A percentile compares a stretch with the other conserved stretches of the same genome.
Conservation (phyloP, 30 jellyfish, hydroid and myxozoan species). For the Chironex yamaguchii region DNA sequence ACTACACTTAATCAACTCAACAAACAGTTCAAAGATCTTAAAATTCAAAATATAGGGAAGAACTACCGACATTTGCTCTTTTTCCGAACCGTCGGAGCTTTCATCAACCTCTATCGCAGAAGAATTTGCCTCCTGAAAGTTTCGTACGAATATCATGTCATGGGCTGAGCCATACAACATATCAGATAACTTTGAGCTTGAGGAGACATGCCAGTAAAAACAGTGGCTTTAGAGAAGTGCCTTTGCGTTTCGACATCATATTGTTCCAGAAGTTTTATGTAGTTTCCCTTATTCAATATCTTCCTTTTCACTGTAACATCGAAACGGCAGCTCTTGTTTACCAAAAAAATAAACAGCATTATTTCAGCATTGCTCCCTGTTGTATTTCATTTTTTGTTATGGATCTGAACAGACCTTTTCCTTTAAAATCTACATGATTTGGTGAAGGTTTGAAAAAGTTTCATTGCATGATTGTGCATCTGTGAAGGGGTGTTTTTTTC, state of each 20-base stretch:
- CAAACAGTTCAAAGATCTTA: constrained; percentile 7
- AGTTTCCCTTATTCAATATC: constrained; percentile 8
- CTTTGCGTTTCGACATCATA: constrained; percentile 29
- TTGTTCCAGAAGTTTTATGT: background rate
- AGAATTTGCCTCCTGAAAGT: constrained; percentile 7
- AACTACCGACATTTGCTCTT: constrained; percentile 25
- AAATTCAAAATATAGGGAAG: constrained; percentile 18
- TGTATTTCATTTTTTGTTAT: too few relatives aligned
- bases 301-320: too few relatives aligned
- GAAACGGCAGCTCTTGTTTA: too few relatives aligned
- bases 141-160: background rate
- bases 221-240: constrained; percentile 39
- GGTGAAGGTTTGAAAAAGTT: too few relatives aligned
- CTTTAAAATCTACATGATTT: too few relatives aligned
- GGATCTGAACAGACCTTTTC: too few relatives aligned
- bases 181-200: constrained; percentile 17
- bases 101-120: constrained; percentile 43
- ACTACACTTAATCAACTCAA: constrained; percentile 27
- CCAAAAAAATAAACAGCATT: too few relatives aligned
- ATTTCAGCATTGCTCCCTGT: too few relatives aligned
- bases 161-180: background rate
- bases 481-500: too few relatives aligned
- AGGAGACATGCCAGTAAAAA: constrained; percentile 47
- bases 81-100: constrained; percentile 40
- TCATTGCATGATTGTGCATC: too few relatives aligned